phyloP scores from a whole-genome alignment of 2,888 invertebrate genomes.

The Plagodis pulveraria region DNA sequence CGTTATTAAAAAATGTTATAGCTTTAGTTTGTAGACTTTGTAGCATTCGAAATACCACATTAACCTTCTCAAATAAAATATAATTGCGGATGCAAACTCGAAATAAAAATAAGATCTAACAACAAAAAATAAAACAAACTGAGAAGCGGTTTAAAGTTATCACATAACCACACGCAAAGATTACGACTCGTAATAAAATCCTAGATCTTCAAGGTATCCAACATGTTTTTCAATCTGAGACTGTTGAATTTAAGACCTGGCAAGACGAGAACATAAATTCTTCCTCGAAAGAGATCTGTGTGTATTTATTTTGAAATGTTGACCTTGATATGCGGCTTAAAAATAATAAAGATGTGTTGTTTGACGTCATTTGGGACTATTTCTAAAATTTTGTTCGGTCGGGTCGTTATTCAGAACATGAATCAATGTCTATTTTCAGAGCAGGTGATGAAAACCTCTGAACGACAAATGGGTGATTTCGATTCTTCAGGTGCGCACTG shows the following conservation, averaged over 20 bases:
- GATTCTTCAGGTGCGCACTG: conserved; percentile 53
- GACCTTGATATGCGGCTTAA: conserved; percentile 51
- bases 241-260: conserved; percentile 38
- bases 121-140: conserved; percentile 12
- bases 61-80: conserved; percentile 14
- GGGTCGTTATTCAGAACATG: conserved; percentile 57
- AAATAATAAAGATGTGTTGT: conserved; percentile 59
- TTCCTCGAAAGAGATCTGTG: conserved; percentile 33
- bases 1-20: not conserved
- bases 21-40: conserved; percentile 10
- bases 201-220: conserved; percentile 22
- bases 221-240: conserved; percentile 25
- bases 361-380: conserved; percentile 74
- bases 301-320: conserved; percentile 44
- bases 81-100: conserved; percentile 18
- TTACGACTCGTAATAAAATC: conserved; percentile 26
- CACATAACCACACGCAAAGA: conserved; percentile 20
- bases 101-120: conserved; percentile 16
- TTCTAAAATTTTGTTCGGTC: conserved; percentile 59
- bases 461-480: conserved; percentile 60
- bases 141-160: conserved; percentile 9
- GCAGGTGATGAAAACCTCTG: conserved; percentile 61
- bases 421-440: conserved; percentile 75
- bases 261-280: conserved; percentile 41
- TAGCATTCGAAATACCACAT: not conserved